Percentiles rank a stretch among this genome's conserved stretches.
Conservation (phyloP, 2,888 invertebrate species). For the Creontiades dilutus region DNA sequence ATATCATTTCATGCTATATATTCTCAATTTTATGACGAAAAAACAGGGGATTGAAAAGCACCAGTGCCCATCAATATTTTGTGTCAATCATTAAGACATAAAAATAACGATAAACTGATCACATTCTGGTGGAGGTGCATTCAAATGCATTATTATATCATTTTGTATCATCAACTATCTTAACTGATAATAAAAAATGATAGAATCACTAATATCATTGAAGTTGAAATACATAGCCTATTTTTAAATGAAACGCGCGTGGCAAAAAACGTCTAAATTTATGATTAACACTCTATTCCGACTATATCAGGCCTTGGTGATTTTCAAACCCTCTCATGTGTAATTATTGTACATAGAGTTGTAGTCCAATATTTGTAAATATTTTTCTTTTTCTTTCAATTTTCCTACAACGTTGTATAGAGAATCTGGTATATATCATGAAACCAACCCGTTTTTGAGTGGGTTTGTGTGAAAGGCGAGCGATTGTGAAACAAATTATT, state of each 20-base stretch:
- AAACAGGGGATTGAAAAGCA: background rate
- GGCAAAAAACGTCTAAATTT: background rate
- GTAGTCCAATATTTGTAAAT: constrained; percentile 41
- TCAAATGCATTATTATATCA: too few species aligned
- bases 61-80: background rate
- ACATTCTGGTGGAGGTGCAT: too few species aligned
- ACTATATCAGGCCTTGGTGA: background rate
- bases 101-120: too few species aligned
- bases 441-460: background rate
- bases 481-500: background rate
- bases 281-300: background rate
- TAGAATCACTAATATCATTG: too few species aligned
- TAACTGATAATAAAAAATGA: too few species aligned
- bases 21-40: background rate
- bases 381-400: background rate
- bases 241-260: too few species aligned
- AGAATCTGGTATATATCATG: background rate
- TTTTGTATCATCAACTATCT: too few species aligned
- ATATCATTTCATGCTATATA: background rate
- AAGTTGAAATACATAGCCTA: too few species aligned
- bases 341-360: constrained; percentile 64
- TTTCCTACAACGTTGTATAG: background rate
- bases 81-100: too few species aligned
- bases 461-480: background rate
- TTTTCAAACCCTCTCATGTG: constrained; percentile 36